These are phyloP conservation scores for Meriones psammophilus DNA, from an alignment of 2,797 vertebrate genomes.

Conservation along the genomic window DNA sequence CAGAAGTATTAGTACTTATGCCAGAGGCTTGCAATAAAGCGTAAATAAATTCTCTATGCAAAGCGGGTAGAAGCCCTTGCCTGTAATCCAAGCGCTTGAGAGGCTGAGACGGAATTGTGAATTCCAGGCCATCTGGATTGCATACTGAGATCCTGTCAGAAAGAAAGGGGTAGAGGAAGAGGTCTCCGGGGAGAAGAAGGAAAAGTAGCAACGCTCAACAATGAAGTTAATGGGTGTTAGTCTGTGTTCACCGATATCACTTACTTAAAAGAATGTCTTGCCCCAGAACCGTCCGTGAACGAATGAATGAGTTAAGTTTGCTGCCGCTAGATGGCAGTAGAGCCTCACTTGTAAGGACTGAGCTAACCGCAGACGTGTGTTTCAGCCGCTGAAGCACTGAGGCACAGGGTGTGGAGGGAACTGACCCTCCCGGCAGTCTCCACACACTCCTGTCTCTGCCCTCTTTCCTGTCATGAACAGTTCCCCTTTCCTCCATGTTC, in stretches of 20 bases:
- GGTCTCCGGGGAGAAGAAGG: background rate
- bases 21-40: background rate
- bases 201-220: background rate
- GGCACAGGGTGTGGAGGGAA: background rate
- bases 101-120: background rate
- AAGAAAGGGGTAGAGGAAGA: background rate
- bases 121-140: background rate
- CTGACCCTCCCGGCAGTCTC: background rate
- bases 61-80: background rate
- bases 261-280: background rate
- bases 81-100: background rate
- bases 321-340: constrained; percentile 72
- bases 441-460: background rate
- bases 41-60: background rate
- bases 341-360: background rate
- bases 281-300: background rate
- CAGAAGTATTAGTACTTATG: background rate
- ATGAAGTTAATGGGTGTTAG: background rate
- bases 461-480: background rate
- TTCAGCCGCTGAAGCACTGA: background rate
- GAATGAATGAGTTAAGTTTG: background rate
- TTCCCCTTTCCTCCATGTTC: background rate
- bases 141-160: background rate
- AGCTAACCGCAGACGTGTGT: background rate
- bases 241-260: background rate